These are phyloP conservation scores for Vannuccia rotundouncinata DNA, from an alignment of 2,888 invertebrate genomes.

Conservation along the genomic window DNA sequence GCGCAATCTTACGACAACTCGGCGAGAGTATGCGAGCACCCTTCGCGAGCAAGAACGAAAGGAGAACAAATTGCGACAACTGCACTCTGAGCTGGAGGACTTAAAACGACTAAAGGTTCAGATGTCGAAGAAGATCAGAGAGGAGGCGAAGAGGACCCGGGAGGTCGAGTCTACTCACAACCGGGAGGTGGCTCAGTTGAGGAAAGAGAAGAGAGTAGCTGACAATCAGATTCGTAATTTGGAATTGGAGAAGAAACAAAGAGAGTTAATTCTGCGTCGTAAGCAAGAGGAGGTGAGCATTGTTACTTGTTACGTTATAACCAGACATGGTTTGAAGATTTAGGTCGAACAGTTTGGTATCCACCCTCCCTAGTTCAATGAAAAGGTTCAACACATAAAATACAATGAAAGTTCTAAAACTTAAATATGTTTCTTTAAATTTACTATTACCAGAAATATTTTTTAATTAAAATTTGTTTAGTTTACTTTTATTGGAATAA, in stretches of 20 bases:
- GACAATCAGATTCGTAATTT: constrained; percentile 78
- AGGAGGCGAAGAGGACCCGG: constrained; percentile 68
- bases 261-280: constrained; percentile 73
- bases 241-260: constrained; percentile 75
- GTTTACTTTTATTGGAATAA: too few relatives aligned
- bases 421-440: too few relatives aligned
- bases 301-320: background rate
- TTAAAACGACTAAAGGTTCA: constrained; percentile 77
- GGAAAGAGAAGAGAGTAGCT: constrained; percentile 78
- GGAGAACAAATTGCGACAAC: constrained; percentile 67
- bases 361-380: too few relatives aligned
- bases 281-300: constrained; percentile 60
- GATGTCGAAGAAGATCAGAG: constrained; percentile 83
- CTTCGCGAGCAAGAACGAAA: constrained; percentile 71
- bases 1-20: constrained; percentile 74
- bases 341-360: too few relatives aligned
- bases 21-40: constrained; percentile 78
- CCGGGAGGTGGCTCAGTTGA: constrained; percentile 79
- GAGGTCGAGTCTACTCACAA: constrained; percentile 71
- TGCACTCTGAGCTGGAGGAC: constrained; percentile 69
- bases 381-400: too few relatives aligned
- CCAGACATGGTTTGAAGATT: background rate
- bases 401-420: too few relatives aligned
- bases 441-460: too few relatives aligned
- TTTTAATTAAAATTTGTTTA: too few relatives aligned